Base-by-base conservation (phyloP, 2,113 vertebrate genomes). In the Seriola dumerili region DNA sequence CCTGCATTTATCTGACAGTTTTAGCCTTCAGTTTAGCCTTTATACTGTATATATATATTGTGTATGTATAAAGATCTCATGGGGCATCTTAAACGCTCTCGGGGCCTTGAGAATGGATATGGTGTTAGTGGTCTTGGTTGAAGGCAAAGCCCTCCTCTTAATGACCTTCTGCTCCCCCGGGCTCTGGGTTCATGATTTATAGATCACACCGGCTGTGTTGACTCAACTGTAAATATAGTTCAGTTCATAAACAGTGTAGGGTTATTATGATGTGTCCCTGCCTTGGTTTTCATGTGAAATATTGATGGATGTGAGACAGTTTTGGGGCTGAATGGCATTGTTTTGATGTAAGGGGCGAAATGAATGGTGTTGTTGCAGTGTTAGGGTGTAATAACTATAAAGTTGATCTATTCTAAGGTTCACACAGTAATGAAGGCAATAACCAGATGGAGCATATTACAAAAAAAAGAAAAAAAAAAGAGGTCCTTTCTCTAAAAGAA, bases 201-300 rank as follows among this genome's bases (percentile, higher is more conserved):
- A 57, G 86, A 92, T 88, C 63, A 76, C 77, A 52, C 19, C 25
- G 52, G 80, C 86, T 82, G 79, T 66, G 89, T 81, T 69, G 85
- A 73, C 87, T 89, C 75, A 82, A 89, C 85, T 89, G 92, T 91
- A 90, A 92, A 84, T 90, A 90, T 58, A 75, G 65, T 86, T 76
- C 16, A 64, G 72, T 72, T 84, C 85, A 77, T 65, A 50, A 88
- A 72, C 72, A 70, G 72, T 5, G 40, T 5, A n/a, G 66, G 80
- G 78, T 84, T 59, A 72, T 89, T 79, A 68, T n/a, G 68, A 63
- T 1, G 57, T n/a, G 58, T 55, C 65, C 19, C 4, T 8, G 62
- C 44, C 34, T 71, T 4, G 29, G 32, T 58, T 67, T 74, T 78
- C 62, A 58, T 70, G 76, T 85, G 84, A 89, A 69, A 88, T 85